phyloP scores from a whole-genome alignment of 2,888 invertebrate species.

The Euphydryas editha region DNA sequence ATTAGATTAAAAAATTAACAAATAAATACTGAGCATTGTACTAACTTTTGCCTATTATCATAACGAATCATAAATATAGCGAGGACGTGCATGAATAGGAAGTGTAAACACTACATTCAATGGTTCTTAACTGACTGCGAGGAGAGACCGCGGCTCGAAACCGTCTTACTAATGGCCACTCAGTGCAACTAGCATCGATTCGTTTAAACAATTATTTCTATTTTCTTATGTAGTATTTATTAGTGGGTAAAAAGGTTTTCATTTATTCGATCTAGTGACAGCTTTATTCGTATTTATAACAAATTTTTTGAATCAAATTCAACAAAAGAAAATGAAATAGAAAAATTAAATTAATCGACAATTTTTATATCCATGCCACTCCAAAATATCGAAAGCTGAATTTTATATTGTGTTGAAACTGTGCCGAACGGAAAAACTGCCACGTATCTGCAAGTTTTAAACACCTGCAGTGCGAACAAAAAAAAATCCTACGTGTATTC shows the following conservation, averaged over 20 bases:
- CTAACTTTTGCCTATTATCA: too few species aligned
- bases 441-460: conserved; percentile 39
- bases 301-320: not conserved
- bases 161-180: not conserved
- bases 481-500: conserved; percentile 30
- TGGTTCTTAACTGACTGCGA: not conserved
- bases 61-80: too few species aligned
- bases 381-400: conserved; percentile 42
- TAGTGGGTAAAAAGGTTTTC: too few species aligned
- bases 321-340: not conserved
- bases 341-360: conserved; percentile 1
- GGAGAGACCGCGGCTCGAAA: not conserved
- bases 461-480: conserved; percentile 37
- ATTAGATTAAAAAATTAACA: too few species aligned
- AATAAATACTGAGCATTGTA: too few species aligned
- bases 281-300: too few species aligned
- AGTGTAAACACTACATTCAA: not conserved
- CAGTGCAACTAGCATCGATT: not conserved
- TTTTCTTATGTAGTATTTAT: not conserved
- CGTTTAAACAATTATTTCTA: not conserved
- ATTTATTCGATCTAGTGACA: too few species aligned
- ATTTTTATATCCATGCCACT: conserved; percentile 29
- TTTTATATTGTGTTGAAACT: conserved; percentile 45
- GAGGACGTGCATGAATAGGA: not conserved
- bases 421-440: conserved; percentile 42